Evolutionary conservation across 1,140 invertebrate genomes (phyloP).

Genomic region (Phocides pigmalion): DNA sequence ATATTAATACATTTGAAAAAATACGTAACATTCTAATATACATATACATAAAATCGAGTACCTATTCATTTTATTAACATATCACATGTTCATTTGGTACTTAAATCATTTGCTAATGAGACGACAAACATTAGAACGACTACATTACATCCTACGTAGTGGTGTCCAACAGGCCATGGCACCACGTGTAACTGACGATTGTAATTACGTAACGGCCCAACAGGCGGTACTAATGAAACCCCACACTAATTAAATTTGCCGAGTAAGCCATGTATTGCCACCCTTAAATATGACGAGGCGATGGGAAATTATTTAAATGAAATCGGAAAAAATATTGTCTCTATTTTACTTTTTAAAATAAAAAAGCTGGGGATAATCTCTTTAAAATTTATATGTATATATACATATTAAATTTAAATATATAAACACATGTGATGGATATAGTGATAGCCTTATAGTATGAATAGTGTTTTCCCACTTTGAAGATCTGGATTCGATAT

Average conservation of each 20-base stretch:
- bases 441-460: no score
- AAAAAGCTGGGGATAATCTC: no score
- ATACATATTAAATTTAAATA: no score
- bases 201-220: slow-evolving; percentile 47
- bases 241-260: slow-evolving; percentile 55
- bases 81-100: background rate
- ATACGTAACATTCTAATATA: no score
- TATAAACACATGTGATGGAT: no score
- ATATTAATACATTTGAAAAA: no score
- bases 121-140: slow-evolving; percentile 6
- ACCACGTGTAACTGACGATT: slow-evolving; percentile 58
- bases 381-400: no score
- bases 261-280: slow-evolving; percentile 30
- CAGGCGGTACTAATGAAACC: slow-evolving; percentile 49
- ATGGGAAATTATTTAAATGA: background rate
- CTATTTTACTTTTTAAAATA: no score
- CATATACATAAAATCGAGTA: background rate
- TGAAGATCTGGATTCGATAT: no score
- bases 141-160: slow-evolving; percentile 7
- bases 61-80: background rate
- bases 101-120: slow-evolving; percentile 7
- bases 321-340: background rate
- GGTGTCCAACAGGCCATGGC: slow-evolving; percentile 29
- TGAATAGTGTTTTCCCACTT: no score
- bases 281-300: slow-evolving; percentile 9